A percentile compares a stretch with the other conserved stretches of the same genome.
These are phyloP conservation scores for Propithecus coquereli DNA, from an alignment of 2,113 vertebrate genomes.

Conservation along the genomic window DNA sequence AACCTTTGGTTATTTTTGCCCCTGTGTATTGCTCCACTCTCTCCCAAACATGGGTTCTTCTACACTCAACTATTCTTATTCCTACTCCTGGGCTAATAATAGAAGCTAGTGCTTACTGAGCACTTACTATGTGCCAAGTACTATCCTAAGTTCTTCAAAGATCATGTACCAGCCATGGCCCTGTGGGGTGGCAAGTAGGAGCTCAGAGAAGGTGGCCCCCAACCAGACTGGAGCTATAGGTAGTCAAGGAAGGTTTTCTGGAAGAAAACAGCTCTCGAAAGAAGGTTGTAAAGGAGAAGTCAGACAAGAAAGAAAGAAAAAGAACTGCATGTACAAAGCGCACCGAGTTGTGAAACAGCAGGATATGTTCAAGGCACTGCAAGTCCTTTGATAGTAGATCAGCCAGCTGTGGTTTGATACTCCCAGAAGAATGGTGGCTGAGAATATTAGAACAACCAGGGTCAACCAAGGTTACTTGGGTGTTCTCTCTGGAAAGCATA, in stretches of 20 bases:
- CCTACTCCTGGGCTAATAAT: background rate
- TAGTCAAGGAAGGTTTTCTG: background rate
- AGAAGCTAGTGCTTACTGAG: background rate
- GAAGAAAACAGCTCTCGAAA: background rate
- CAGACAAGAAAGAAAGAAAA: background rate
- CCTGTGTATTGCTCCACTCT: background rate
- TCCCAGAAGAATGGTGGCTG: background rate
- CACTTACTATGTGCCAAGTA: background rate
- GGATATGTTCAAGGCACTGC: background rate
- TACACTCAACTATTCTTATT: background rate
- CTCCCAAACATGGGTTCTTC: background rate
- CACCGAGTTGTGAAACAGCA: background rate
- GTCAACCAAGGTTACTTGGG: background rate
- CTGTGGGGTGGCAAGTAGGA: background rate
- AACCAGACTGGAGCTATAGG: rapidly evolving
- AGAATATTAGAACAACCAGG: background rate
- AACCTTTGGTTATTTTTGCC: background rate
- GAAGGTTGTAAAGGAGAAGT: background rate
- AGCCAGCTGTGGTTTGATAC: background rate
- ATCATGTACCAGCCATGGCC: background rate
- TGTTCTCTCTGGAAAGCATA: background rate
- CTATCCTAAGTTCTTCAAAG: background rate
- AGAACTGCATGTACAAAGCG: background rate
- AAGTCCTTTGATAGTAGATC: background rate
- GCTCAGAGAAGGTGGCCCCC: background rate